These are phyloP conservation scores for Atlantisia rogersi DNA, from an alignment of 2,113 vertebrate genomes.

Conservation along the genomic window DNA sequence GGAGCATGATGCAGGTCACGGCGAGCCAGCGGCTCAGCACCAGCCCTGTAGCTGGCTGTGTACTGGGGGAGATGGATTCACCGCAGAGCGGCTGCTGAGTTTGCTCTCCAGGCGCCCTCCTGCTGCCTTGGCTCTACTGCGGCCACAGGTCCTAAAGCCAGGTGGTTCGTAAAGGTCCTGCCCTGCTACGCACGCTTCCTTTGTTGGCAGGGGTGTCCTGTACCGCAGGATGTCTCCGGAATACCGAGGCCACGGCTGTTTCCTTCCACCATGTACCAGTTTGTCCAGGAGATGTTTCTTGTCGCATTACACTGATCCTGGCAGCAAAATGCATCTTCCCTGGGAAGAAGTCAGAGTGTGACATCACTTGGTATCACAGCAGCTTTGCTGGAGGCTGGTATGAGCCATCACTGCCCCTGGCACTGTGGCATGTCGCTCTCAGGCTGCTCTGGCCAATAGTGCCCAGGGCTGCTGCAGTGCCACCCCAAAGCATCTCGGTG, in stretches of 20 bases:
- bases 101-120: not conserved
- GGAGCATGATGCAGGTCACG: not conserved
- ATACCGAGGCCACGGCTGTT: rapidly evolving
- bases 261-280: too few relatives aligned
- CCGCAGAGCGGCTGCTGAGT: not conserved
- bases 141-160: not conserved
- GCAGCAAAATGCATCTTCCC: rapidly evolving
- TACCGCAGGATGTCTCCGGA: rapidly evolving
- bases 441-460: not conserved
- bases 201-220: too few relatives aligned
- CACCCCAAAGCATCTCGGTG: not conserved
- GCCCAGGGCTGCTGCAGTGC: not conserved
- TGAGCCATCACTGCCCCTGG: not conserved
- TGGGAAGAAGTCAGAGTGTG: not conserved
- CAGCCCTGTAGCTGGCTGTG: not conserved
- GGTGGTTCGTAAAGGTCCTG: not conserved
- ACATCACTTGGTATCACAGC: not conserved
- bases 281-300: not conserved
- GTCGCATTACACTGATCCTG: rapidly evolving
- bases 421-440: not conserved
- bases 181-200: rapidly evolving
- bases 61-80: not conserved
- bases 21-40: not conserved
- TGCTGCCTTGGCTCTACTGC: not conserved
- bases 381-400: not conserved